phyloP scores from a whole-genome alignment of 2,888 invertebrate species.

The Drepanosiphum platanoidis region DNA sequence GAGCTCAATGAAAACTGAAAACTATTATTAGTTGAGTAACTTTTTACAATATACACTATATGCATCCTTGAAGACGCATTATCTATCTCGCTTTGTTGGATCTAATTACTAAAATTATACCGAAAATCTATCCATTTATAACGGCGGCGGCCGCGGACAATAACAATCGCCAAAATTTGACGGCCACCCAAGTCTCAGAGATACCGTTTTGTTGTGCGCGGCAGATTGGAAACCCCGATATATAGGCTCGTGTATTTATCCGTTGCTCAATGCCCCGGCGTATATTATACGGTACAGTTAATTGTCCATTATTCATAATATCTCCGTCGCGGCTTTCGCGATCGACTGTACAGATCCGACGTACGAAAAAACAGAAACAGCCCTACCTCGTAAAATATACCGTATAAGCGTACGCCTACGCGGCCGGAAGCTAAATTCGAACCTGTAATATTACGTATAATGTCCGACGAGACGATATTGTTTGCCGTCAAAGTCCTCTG shows the following conservation, averaged over 20 bases:
- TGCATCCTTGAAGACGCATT: slow-evolving; percentile 34
- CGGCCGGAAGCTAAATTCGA: too few species aligned
- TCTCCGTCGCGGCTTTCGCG: neutral
- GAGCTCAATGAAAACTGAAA: neutral
- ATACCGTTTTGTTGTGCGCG: neutral
- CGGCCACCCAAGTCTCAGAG: slow-evolving; percentile 34
- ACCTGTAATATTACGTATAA: too few species aligned
- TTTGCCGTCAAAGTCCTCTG: too few species aligned
- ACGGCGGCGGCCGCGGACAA: neutral
- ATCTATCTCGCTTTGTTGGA: slow-evolving; percentile 24
- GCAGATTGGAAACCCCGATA: too few species aligned
- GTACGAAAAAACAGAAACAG: neutral
- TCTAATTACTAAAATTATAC: slow-evolving; percentile 27
- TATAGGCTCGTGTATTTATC: slow-evolving; percentile 15
- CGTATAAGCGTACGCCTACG: too few species aligned
- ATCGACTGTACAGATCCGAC: neutral
- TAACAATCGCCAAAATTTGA: slow-evolving; percentile 34
- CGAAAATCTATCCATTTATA: slow-evolving; percentile 35
- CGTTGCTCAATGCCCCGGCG: neutral
- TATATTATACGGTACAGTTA: neutral
- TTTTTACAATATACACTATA: too few species aligned
- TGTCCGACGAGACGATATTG: too few species aligned
- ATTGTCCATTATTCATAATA: slow-evolving; percentile 11
- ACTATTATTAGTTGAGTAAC: slow-evolving; percentile 43
- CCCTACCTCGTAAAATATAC: too few species aligned